A percentile compares a stretch with the other conserved stretches of the same genome.
Evolutionary conservation across 2,113 vertebrate genomes (phyloP).

Genomic region (Aix galericulata): DNA sequence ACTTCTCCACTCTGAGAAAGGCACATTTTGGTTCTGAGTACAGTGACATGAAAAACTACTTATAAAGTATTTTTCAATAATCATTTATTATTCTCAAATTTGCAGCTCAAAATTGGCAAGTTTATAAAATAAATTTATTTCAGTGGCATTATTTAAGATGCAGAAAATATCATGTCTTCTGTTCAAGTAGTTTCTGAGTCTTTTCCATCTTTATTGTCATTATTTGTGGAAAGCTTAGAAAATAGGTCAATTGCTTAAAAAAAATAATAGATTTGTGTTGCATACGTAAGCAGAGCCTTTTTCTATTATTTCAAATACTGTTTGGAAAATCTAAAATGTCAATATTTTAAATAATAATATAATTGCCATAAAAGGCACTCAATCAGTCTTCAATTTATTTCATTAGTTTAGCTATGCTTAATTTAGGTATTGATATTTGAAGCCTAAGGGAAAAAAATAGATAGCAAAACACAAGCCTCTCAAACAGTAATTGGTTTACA

Average conservation of each 20-base stretch:
- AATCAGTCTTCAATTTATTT: conserved; percentile 52
- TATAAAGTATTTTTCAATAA: not conserved
- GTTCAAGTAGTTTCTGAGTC: conserved; percentile 37
- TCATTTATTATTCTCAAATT: not conserved
- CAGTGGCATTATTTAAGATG: not conserved
- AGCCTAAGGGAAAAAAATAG: not conserved
- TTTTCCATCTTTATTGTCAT: conserved; percentile 37
- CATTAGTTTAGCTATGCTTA: conserved; percentile 3
- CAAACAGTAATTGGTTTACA: not conserved
- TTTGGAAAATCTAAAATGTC: conserved; percentile 73
- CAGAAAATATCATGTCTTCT: not conserved
- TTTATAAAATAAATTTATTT: not conserved
- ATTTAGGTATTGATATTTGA: conserved; percentile 29
- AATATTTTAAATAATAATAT: conserved; percentile 60
- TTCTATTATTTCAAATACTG: conserved; percentile 57
- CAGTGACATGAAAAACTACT: not conserved
- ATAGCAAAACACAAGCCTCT: not conserved
- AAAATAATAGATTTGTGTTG: conserved; percentile 47
- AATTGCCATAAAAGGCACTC: conserved; percentile 62
- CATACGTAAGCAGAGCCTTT: conserved; percentile 50
- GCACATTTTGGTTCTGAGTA: not conserved
- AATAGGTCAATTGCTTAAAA: conserved; percentile 47
- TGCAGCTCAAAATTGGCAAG: not conserved
- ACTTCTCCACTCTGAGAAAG: not conserved
- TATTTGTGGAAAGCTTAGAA: conserved; percentile 62